A percentile compares a stretch with the other conserved stretches of the same genome.
Evolutionary conservation across 2,797 vertebrate genomes (phyloP).

Genomic region (Sebastes iracundus): DNA sequence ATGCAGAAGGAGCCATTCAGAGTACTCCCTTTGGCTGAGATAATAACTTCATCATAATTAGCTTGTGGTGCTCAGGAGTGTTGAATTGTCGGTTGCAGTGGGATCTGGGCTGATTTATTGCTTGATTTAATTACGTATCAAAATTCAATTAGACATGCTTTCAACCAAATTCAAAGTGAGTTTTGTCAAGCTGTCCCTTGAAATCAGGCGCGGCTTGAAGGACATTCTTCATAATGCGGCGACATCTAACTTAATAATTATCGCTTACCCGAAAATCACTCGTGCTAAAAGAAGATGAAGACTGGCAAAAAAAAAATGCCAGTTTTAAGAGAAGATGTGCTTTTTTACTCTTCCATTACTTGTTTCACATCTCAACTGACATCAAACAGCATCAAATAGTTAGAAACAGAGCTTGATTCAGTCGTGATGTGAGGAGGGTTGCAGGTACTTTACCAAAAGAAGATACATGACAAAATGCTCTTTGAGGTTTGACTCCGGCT

Average conservation of each 20-base stretch:
- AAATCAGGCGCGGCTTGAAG: constrained; percentile 77
- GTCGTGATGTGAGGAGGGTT: constrained; percentile 60
- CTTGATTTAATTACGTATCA: constrained; percentile 89
- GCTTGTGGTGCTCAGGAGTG: constrained; percentile 82
- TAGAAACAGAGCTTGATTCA: constrained; percentile 63
- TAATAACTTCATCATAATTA: constrained; percentile 88
- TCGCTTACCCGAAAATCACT: constrained; percentile 46
- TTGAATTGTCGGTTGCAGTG: constrained; percentile 82
- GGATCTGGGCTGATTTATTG: constrained; percentile 87
- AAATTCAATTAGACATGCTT: constrained; percentile 89
- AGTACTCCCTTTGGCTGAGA: constrained; percentile 80
- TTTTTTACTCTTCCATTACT: constrained; percentile 35
- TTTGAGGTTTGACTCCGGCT: constrained; percentile 67
- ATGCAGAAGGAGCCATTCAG: constrained; percentile 73
- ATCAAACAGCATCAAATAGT: constrained; percentile 72
- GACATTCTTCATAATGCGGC: constrained; percentile 75
- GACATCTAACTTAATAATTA: constrained; percentile 76
- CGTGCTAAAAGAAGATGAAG: constrained; percentile 27
- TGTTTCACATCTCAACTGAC: constrained; percentile 55
- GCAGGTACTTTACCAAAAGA: constrained; percentile 69
- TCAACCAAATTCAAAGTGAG: constrained; percentile 82
- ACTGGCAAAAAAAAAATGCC: constrained; percentile 2
- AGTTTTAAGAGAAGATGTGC: constrained; percentile 17
- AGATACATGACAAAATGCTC: constrained; percentile 71
- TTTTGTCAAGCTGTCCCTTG: constrained; percentile 82